phyloP scores from a whole-genome alignment of 2,113 vertebrate genomes.

The Antechinus stuartii region DNA sequence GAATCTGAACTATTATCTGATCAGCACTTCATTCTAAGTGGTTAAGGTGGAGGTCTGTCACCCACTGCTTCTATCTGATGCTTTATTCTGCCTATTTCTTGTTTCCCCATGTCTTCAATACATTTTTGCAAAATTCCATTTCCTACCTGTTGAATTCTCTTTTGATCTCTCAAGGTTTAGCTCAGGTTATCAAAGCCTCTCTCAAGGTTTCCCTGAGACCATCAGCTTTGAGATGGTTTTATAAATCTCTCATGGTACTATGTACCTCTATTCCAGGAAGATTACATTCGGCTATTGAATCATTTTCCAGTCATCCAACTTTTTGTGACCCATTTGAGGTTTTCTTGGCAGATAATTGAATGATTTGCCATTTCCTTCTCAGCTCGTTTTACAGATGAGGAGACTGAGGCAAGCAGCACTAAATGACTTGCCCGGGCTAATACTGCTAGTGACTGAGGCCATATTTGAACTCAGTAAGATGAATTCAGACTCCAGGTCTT shows the following conservation, averaged over 20 bases:
- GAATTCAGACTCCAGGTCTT: too few relatives aligned
- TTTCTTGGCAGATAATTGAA: too few relatives aligned
- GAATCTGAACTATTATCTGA: neutral
- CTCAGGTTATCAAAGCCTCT: neutral
- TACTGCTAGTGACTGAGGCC: too few relatives aligned
- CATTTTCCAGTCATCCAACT: too few relatives aligned
- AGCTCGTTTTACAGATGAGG: too few relatives aligned
- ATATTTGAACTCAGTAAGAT: too few relatives aligned
- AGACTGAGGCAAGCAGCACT: too few relatives aligned
- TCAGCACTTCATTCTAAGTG: neutral
- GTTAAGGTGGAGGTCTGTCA: neutral
- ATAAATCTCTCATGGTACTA: neutral
- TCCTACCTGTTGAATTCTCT: neutral
- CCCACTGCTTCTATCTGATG: neutral
- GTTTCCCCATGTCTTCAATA: too few relatives aligned
- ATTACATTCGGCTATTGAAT: neutral
- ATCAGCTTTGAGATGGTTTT: neutral
- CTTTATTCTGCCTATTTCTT: neutral
- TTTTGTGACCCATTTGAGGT: too few relatives aligned
- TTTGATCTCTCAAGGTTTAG: neutral
- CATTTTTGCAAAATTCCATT: neutral
- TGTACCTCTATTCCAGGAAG: neutral
- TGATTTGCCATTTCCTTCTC: too few relatives aligned
- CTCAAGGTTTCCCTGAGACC: neutral
- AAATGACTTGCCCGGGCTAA: too few relatives aligned